phyloP scores from a whole-genome alignment of 2,113 vertebrate species.

The Mirza zaza region DNA sequence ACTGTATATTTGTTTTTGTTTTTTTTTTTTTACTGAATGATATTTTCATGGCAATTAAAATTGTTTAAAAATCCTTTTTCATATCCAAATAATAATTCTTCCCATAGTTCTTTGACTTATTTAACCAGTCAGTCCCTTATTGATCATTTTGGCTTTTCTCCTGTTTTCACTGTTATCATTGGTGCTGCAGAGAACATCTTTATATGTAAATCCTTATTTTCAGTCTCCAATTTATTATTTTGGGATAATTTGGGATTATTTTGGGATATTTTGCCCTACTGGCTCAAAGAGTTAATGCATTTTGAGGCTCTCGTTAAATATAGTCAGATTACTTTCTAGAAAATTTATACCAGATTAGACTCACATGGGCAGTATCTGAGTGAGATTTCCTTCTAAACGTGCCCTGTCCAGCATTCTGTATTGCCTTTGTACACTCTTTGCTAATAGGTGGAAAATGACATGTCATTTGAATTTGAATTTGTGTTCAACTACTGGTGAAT shows the following conservation, averaged over 20 bases:
- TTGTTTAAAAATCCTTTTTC: not conserved
- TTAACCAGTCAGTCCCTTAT: not conserved
- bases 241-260: not conserved
- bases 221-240: not conserved
- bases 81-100: not conserved
- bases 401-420: not conserved
- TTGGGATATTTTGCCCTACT: not conserved
- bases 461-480: not conserved
- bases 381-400: not conserved
- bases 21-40: not conserved
- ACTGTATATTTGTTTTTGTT: not conserved
- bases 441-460: not conserved
- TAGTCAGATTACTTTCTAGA: not conserved
- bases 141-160: not conserved
- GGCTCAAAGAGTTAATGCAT: not conserved
- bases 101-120: not conserved
- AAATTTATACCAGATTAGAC: not conserved
- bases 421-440: not conserved
- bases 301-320: not conserved
- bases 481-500: not conserved
- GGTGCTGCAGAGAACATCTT: not conserved
- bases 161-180: not conserved
- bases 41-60: not conserved
- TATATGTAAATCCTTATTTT: not conserved
- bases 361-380: not conserved